Percentiles rank a stretch among this genome's conserved stretches.
phyloP scores from a whole-genome alignment of 2,888 invertebrate species.

The Parapristionchus giblindavisi region DNA sequence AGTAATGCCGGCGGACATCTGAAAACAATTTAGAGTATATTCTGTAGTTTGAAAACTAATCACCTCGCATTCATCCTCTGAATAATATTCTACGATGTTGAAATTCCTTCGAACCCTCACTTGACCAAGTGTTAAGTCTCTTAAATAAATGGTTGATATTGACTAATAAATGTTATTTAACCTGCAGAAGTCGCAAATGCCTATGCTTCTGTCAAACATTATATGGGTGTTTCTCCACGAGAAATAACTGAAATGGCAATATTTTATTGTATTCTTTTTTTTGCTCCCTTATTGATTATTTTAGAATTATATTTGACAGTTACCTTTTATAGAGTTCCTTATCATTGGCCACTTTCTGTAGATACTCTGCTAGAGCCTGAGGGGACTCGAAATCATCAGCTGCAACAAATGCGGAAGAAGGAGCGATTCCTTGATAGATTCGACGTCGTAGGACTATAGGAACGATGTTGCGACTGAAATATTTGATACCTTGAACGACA shows the following conservation, averaged over 20 bases:
- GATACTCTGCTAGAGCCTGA: background rate
- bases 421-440: background rate
- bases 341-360: background rate
- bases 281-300: background rate
- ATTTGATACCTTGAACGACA: background rate
- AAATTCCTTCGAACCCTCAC: background rate
- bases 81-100: background rate
- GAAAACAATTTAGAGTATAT: too few relatives aligned
- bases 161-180: background rate
- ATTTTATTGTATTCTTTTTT: too few relatives aligned
- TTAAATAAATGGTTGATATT: background rate
- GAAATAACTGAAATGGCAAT: background rate
- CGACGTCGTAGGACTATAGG: background rate
- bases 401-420: background rate
- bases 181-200: background rate
- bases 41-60: too few relatives aligned
- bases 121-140: background rate
- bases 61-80: background rate
- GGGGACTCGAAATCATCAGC: background rate
- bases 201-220: background rate
- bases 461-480: background rate
- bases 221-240: background rate
- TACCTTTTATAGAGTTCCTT: background rate
- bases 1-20: too few relatives aligned
- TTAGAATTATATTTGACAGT: background rate